Conservation (phyloP, 1,140 invertebrate genomes). For the Caenorhabditis brenneri region DNA sequence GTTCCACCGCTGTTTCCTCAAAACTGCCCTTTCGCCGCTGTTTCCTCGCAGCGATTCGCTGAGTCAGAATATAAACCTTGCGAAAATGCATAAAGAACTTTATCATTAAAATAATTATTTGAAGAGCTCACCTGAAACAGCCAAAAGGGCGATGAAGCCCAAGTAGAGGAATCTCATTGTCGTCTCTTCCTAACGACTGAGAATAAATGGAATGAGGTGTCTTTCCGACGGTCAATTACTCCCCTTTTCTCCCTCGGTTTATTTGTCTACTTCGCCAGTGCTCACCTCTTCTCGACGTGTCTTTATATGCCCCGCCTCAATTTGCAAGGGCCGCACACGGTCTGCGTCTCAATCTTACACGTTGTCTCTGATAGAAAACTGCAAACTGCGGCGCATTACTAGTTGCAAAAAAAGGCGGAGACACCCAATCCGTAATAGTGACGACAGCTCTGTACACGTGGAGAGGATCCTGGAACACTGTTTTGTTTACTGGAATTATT, state of each 20-base stretch:
- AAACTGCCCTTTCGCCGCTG: too few relatives aligned
- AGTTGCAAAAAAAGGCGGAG: slow-evolving; percentile 22
- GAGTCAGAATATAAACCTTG: too few relatives aligned
- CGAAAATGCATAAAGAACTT: too few relatives aligned
- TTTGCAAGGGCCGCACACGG: not conserved
- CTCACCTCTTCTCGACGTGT: slow-evolving; percentile 22
- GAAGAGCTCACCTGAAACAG: slow-evolving; percentile 32
- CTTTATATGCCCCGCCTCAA: not conserved
- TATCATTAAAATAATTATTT: too few relatives aligned
- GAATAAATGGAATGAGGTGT: slow-evolving; percentile 37
- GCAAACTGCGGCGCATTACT: slow-evolving; percentile 24
- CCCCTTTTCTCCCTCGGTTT: slow-evolving; percentile 1
- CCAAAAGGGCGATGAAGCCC: not conserved
- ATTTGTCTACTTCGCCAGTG: not conserved
- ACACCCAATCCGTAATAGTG: not conserved
- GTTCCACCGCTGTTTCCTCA: too few relatives aligned
- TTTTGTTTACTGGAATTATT: not conserved
- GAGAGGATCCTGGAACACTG: not conserved
- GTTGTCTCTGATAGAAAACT: not conserved
- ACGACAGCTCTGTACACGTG: slow-evolving; percentile 13
- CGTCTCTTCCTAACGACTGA: slow-evolving; percentile 1
- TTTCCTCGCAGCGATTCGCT: too few relatives aligned
- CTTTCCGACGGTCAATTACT: slow-evolving; percentile 15
- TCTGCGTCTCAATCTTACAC: not conserved
- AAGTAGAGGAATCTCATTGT: slow-evolving; percentile 3